Percentiles rank a stretch among this genome's conserved stretches.
These are phyloP conservation scores for Hydrozoanthus tunicans DNA, from an alignment of 64 coral and sea anemone species.

Conservation along the genomic window DNA sequence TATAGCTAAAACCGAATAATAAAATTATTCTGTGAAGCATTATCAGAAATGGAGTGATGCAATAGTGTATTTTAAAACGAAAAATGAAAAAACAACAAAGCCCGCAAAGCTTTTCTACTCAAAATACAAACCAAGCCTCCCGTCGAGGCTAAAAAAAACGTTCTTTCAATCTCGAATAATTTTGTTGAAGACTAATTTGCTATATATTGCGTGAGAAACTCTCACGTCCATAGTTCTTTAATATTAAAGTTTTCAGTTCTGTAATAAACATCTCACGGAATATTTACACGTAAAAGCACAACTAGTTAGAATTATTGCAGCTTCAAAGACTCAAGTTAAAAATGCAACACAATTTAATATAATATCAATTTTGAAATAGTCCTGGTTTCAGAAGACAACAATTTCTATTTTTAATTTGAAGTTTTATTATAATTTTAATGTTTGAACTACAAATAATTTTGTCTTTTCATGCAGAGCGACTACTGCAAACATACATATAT, in stretches of 20 bases:
- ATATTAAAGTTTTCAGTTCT: neutral
- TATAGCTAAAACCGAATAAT: neutral
- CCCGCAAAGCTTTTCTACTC: neutral
- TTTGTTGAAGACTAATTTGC: constrained; percentile 1
- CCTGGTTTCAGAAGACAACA: too few relatives aligned
- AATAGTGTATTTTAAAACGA: neutral
- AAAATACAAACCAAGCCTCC: neutral
- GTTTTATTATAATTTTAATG: too few relatives aligned
- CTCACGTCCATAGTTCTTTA: neutral
- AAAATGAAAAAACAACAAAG: neutral
- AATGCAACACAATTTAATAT: too few relatives aligned
- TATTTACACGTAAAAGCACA: neutral
- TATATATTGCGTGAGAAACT: neutral
- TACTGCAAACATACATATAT: neutral
- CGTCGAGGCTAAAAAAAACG: neutral
- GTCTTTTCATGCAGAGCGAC: too few relatives aligned
- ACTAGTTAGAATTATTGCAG: too few relatives aligned
- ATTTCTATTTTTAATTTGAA: too few relatives aligned
- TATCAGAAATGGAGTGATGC: neutral
- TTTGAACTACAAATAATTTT: too few relatives aligned
- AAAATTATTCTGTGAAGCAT: neutral
- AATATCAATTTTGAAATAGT: too few relatives aligned
- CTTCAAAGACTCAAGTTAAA: too few relatives aligned
- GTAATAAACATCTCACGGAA: neutral
- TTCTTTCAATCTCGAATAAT: neutral